Base-by-base conservation (phyloP, 2,888 invertebrate species). In the Drosophila putrida region DNA sequence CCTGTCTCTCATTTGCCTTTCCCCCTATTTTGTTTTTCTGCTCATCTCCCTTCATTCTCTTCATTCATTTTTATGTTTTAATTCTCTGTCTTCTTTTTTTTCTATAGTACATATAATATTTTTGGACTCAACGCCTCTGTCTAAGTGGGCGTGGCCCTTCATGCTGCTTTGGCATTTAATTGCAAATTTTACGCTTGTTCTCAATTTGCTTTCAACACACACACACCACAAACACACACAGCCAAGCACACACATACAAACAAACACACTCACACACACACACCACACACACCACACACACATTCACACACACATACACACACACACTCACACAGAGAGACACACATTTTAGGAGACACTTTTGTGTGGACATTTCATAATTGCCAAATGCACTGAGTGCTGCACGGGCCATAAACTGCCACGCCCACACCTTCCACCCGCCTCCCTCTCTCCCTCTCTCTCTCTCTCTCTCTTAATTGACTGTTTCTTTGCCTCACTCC, bases 121-220 rank as follows among this genome's bases (percentile, higher is more conserved):
- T 28, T 55, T n/a, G 31, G 25, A 33, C 33, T 20, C 51, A 36
- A 27, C 53, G 69, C 50, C 51, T 51, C 51, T 51, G 43, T 20
- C 60, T 61, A 63, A 25, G 58, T 75, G 75, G 84, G 80, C 71
- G 78, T 80, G 62, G 65, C 46, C 10, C 44, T 67, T 44, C 38
- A 41, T 49, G 68, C 58, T 65, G 36, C 70, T 76, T 78, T 74
- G 74, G 54, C 75, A 88, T 85, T 88, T 85, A 82, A 82, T 88
- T 88, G 80, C 82, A 82, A 85, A 88, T 82, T 88, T 79, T 85
- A 82, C 77, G 86, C 85, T 82, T 71, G 77, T 69, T 78, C 85
- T 67, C 78, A 79, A 85, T 79, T 82, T 78, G 61, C 57, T 36
- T 36, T 49, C n/a, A n/a, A 31, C 36, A 59, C 25, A 41, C 10